Conservation (phyloP, 2,113 vertebrate genomes). For the Thomomys bottae region DNA sequence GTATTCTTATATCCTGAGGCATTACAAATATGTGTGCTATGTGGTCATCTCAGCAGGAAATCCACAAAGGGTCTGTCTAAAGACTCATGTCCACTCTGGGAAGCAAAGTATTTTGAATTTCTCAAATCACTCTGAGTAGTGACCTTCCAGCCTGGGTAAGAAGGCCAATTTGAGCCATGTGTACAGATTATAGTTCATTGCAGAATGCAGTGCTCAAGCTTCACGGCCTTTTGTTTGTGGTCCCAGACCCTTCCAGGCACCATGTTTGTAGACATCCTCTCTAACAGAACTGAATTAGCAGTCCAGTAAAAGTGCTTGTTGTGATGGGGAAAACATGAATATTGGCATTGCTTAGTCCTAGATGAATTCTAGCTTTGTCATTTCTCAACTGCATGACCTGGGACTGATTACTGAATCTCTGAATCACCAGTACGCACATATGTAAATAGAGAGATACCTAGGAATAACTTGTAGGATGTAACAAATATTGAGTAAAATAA, state of each 20-base stretch:
- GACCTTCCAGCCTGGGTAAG: conserved; percentile 60
- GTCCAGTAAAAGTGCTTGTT: conserved; percentile 9
- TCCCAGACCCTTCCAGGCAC: not conserved
- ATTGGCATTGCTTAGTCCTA: not conserved
- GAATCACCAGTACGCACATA: not conserved
- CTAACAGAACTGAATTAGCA: not conserved
- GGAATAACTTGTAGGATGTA: not conserved
- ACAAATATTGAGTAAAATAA: not conserved
- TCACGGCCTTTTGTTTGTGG: not conserved
- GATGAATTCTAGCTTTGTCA: not conserved
- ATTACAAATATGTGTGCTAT: conserved; percentile 79
- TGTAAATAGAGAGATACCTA: not conserved
- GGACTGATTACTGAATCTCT: not conserved
- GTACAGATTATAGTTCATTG: conserved; percentile 30
- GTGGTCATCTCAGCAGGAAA: conserved; percentile 73
- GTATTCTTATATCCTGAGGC: conserved; percentile 71
- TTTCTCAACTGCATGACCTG: not conserved
- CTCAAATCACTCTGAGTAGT: conserved; percentile 67
- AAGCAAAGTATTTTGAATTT: conserved; percentile 71
- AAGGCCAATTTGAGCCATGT: conserved; percentile 78
- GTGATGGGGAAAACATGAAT: not conserved
- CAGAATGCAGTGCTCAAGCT: not conserved
- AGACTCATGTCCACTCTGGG: conserved; percentile 74
- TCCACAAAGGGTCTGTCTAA: conserved; percentile 60
- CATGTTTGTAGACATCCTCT: not conserved